Percentiles rank a stretch among this genome's conserved stretches.
Conservation (phyloP, 1,140 invertebrate species). For the Cydia amplana region DNA sequence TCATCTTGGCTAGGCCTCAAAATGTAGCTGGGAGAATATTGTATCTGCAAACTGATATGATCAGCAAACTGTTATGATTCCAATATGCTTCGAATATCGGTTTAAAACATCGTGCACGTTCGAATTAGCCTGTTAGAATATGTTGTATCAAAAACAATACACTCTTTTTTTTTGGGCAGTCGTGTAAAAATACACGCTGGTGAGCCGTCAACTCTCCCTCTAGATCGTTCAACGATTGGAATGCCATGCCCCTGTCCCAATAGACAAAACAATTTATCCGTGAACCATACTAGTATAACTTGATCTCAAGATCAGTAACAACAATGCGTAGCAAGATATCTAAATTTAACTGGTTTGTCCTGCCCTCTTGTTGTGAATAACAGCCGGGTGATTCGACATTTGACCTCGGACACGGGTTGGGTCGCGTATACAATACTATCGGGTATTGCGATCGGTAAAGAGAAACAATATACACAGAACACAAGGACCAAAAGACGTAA, state of each 20-base stretch:
- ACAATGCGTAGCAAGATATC: not conserved
- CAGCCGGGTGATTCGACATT: conserved; percentile 5
- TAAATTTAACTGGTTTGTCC: not conserved
- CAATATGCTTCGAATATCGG: too few relatives aligned
- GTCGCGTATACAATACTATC: not conserved
- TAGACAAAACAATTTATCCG: not conserved
- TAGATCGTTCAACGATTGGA: not conserved
- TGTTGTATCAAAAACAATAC: not conserved
- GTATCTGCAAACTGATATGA: too few relatives aligned
- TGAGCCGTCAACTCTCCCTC: not conserved
- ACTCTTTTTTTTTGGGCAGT: too few relatives aligned
- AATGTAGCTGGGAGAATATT: too few relatives aligned
- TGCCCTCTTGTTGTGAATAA: not conserved
- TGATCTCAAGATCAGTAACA: not conserved
- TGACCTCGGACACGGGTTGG: not conserved
- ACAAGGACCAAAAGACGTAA: not conserved
- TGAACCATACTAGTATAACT: not conserved
- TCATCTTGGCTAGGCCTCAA: too few relatives aligned
- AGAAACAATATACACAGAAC: not conserved
- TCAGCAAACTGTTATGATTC: too few relatives aligned
- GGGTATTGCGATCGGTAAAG: not conserved
- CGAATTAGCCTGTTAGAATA: too few relatives aligned
- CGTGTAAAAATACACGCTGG: too few relatives aligned
- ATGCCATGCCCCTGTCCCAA: not conserved
- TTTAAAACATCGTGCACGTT: too few relatives aligned